Conservation (phyloP, 2,113 vertebrate genomes). For the Takifugu flavidus region DNA sequence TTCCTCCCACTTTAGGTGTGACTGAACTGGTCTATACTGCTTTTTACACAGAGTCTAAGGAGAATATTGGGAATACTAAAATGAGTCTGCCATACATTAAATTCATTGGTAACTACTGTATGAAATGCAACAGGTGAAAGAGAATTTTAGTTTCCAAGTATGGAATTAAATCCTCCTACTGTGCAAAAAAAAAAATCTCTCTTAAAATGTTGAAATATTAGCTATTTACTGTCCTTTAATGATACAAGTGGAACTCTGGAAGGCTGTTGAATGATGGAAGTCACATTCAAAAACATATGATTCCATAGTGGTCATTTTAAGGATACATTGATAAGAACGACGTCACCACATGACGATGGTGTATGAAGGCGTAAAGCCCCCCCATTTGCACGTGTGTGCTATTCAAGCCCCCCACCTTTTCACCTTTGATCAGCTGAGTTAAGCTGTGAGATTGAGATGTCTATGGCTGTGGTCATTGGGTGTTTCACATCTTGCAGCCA, state of each 20-base stretch:
- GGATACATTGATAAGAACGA: constrained; percentile 26
- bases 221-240: background rate
- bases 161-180: no score
- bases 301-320: constrained; percentile 49
- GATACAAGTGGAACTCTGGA: constrained; percentile 8
- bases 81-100: no score
- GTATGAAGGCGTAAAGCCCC: constrained; percentile 3
- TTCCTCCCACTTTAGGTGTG: no score
- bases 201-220: background rate
- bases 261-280: constrained; percentile 40
- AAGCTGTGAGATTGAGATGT: constrained; percentile 79
- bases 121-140: no score
- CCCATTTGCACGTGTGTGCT: background rate
- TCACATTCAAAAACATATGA: constrained; percentile 32
- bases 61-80: no score
- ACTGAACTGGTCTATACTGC: no score
- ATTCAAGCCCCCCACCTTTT: constrained; percentile 40
- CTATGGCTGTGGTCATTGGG: constrained; percentile 71
- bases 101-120: no score
- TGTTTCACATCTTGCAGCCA: constrained; percentile 73
- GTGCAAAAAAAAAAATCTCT: background rate
- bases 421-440: constrained; percentile 70
- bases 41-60: no score
- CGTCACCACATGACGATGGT: constrained; percentile 33
- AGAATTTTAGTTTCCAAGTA: no score